Conservation (phyloP, 2,113 vertebrate genomes). For the Ornithorhynchus anatinus region DNA sequence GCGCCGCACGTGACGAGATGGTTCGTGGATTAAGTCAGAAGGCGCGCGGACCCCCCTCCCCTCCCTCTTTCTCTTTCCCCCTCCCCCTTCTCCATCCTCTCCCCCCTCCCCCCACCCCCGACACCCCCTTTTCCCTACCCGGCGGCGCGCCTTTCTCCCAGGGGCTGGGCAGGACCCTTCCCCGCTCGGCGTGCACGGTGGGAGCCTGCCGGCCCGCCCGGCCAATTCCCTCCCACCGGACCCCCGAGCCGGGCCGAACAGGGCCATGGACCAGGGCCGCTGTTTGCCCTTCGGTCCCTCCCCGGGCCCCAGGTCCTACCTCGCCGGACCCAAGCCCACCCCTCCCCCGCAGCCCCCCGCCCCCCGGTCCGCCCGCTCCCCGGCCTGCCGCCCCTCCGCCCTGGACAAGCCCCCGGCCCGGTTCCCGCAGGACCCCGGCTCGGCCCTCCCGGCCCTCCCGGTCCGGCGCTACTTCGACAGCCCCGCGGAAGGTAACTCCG, state of each 20-base stretch:
- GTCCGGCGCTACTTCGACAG: constrained; percentile 77
- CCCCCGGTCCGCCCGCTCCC: constrained; percentile 39
- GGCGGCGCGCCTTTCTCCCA: too few species aligned
- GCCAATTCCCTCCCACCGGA: constrained; percentile 60
- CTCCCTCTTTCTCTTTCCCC: neutral
- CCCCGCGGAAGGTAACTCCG: constrained; percentile 64
- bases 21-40: constrained; percentile 59
- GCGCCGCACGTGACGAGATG: constrained; percentile 59
- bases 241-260: constrained; percentile 35
- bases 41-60: constrained; percentile 17
- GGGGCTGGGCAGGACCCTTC: too few species aligned
- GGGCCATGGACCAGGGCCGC: constrained; percentile 79
- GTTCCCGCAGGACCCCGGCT: constrained; percentile 73
- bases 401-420: constrained; percentile 74
- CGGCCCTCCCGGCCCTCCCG: constrained; percentile 56
- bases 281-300: constrained; percentile 78
- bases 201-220: constrained; percentile 55
- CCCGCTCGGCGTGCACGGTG: constrained; percentile 48
- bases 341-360: constrained; percentile 45
- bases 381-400: constrained; percentile 56
- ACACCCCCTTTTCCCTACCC: neutral
- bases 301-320: constrained; percentile 42
- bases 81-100: neutral
- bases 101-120: neutral
- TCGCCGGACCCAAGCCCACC: constrained; percentile 56